A percentile compares a stretch with the other conserved stretches of the same genome.
Conservation (phyloP, 2,113 vertebrate genomes). For the Ranitomeya imitator region DNA sequence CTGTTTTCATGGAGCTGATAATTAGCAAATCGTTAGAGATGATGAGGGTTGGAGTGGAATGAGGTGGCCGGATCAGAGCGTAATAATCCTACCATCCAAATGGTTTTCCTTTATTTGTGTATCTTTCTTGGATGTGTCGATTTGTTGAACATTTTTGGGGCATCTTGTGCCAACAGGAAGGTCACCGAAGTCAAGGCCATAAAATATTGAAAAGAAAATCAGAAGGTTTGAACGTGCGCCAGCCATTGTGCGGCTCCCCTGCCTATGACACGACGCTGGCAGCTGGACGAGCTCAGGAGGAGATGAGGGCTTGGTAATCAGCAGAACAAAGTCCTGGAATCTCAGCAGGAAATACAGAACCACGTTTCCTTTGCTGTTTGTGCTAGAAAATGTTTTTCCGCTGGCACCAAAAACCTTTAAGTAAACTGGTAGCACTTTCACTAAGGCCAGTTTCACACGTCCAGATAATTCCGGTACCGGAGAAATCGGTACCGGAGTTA, state of each 20-base stretch:
- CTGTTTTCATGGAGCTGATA: background rate
- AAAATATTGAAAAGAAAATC: constrained; percentile 56
- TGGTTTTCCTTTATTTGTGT: background rate
- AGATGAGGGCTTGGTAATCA: constrained; percentile 31
- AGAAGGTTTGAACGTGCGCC: constrained; percentile 48
- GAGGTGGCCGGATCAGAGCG: background rate
- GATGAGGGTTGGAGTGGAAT: background rate
- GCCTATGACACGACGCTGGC: constrained; percentile 51
- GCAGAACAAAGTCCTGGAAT: constrained; percentile 45
- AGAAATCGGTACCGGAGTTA: no score
- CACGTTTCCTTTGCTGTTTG: constrained; percentile 52
- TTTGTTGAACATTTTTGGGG: constrained; percentile 57
- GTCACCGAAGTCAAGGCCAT: constrained; percentile 48
- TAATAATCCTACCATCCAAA: background rate
- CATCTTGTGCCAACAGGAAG: constrained; percentile 52
- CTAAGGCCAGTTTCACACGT: no score
- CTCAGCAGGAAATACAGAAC: constrained; percentile 26
- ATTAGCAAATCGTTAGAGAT: background rate
- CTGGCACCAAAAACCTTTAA: constrained; percentile 18
- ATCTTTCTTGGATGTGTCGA: constrained; percentile 1
- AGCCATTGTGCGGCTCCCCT: constrained; percentile 56
- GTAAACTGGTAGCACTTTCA: constrained; percentile 17
- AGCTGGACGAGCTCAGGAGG: constrained; percentile 7
- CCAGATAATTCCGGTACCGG: no score
- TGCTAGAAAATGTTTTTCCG: background rate